Conservation (phyloP, 1,140 invertebrate species). For the Aphis craccivora region DNA sequence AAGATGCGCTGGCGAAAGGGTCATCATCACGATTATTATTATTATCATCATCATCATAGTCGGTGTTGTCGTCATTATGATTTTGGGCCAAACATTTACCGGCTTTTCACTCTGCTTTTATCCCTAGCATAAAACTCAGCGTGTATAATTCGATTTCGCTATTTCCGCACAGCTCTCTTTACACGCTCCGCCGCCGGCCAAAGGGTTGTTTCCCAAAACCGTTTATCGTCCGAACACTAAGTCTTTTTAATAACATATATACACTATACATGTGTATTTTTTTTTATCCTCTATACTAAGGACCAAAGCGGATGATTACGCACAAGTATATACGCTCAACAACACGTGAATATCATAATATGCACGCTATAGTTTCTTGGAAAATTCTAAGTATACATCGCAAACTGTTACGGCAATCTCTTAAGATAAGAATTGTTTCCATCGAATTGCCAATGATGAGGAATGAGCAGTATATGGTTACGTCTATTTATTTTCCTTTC, state of each 20-base stretch:
- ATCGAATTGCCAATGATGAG: background rate
- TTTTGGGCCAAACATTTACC: constrained; percentile 9
- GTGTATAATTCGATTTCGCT: constrained; percentile 52
- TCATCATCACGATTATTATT: constrained; percentile 28
- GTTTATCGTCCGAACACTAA: constrained; percentile 46
- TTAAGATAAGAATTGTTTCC: background rate
- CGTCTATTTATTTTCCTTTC: background rate
- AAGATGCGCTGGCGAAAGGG: constrained; percentile 11
- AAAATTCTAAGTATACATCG: background rate
- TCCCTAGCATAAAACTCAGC: background rate
- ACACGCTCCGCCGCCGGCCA: constrained; percentile 50
- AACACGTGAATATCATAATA: background rate
- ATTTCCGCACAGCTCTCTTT: constrained; percentile 22
- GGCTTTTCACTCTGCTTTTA: background rate
- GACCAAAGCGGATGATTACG: background rate
- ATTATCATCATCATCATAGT: background rate
- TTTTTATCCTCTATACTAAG: background rate
- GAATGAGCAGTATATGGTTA: background rate
- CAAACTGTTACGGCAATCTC: no score
- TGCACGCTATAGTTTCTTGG: background rate
- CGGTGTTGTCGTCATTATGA: background rate
- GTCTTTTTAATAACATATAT: background rate
- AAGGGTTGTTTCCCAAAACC: constrained; percentile 51
- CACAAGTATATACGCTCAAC: background rate
- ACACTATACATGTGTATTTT: background rate